phyloP scores from a whole-genome alignment of 2,888 invertebrate species.

The Pandemis cinnamomeana region DNA sequence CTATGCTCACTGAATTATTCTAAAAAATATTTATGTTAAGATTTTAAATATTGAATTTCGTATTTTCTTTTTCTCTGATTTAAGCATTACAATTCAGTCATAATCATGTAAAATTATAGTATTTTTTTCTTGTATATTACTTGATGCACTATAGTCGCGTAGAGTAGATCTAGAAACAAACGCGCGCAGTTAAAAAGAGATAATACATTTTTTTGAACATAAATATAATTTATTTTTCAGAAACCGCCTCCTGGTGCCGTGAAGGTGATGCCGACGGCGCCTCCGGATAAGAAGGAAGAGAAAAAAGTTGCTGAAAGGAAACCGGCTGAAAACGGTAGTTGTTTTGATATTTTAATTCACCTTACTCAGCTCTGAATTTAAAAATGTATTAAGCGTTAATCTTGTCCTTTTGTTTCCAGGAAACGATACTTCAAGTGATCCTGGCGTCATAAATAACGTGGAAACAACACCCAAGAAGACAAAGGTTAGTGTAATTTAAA shows the following conservation, averaged over 20 bases:
- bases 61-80: neutral
- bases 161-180: slow-evolving; percentile 20
- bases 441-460: slow-evolving; percentile 76
- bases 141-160: slow-evolving; percentile 26
- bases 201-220: slow-evolving; percentile 37
- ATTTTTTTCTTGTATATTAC: slow-evolving; percentile 40
- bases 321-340: slow-evolving; percentile 77
- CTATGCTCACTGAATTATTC: no score
- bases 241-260: slow-evolving; percentile 92
- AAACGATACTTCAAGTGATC: slow-evolving; percentile 80
- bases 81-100: slow-evolving; percentile 9
- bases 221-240: slow-evolving; percentile 76
- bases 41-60: neutral
- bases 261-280: slow-evolving; percentile 90
- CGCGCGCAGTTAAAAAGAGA: neutral
- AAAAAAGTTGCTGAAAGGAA: slow-evolving; percentile 66
- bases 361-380: neutral
- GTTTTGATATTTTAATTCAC: neutral
- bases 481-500: slow-evolving; percentile 63
- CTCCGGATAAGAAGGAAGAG: slow-evolving; percentile 84
- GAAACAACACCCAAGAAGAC: slow-evolving; percentile 80
- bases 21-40: neutral
- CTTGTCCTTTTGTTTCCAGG: slow-evolving; percentile 59
- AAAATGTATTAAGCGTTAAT: no score
- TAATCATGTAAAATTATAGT: slow-evolving; percentile 32